Percentiles rank a stretch among this genome's conserved stretches.
Conservation (phyloP, 2,797 vertebrate genomes). For the Gambelia wislizenii region DNA sequence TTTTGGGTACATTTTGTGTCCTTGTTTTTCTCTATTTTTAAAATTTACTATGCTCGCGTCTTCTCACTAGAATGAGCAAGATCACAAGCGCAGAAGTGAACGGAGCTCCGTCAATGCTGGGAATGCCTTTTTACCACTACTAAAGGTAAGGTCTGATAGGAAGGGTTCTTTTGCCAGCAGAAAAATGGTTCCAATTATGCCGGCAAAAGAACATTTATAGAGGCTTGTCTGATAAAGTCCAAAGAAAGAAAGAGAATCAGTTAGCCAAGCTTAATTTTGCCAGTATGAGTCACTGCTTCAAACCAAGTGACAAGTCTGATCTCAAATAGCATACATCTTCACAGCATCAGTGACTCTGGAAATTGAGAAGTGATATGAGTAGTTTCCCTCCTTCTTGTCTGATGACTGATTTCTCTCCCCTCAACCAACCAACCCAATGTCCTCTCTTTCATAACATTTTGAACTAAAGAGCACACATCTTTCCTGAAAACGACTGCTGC, state of each 20-base stretch:
- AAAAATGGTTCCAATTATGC: too few relatives aligned
- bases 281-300: constrained; percentile 62
- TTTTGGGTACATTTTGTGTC: too few relatives aligned
- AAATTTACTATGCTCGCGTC: too few relatives aligned
- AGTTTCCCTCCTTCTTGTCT: constrained; percentile 59
- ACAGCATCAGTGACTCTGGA: constrained; percentile 68
- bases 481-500: constrained; percentile 20
- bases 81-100: too few relatives aligned
- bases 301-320: constrained; percentile 59
- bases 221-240: too few relatives aligned
- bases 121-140: too few relatives aligned
- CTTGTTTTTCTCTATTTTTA: too few relatives aligned
- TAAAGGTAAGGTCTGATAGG: too few relatives aligned
- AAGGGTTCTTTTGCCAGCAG: too few relatives aligned
- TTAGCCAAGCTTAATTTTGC: constrained; percentile 57
- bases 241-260: constrained; percentile 53
- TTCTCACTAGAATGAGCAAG: too few relatives aligned
- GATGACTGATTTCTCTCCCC: constrained; percentile 56
- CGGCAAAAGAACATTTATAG: too few relatives aligned
- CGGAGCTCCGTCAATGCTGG: too few relatives aligned
- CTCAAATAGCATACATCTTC: constrained; percentile 68
- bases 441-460: constrained; percentile 45
- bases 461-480: constrained; percentile 40
- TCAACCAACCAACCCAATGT: not conserved
- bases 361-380: constrained; percentile 74